These are phyloP conservation scores for Xylocampa areola DNA, from an alignment of 2,888 invertebrate genomes.

Conservation along the genomic window DNA sequence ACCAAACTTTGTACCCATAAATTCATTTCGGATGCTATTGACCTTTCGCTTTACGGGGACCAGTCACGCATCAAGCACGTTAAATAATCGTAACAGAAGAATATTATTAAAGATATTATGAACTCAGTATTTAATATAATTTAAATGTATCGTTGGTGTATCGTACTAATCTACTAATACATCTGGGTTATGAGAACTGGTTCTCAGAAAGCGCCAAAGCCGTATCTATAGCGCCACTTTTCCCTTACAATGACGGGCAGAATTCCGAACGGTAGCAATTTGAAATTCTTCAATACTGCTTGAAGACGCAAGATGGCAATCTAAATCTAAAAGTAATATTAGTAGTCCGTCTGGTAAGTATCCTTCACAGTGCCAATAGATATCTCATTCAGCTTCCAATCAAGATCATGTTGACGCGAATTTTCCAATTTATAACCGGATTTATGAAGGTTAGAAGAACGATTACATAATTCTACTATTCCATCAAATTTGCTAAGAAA, in stretches of 20 bases:
- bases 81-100: conserved; percentile 45
- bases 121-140: conserved; percentile 6
- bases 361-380: conserved; percentile 11
- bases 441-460: no score
- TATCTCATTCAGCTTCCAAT: no score
- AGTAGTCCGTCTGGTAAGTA: not conserved
- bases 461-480: no score
- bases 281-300: conserved; percentile 31
- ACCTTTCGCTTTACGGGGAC: conserved; percentile 57
- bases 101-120: conserved; percentile 41
- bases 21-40: conserved; percentile 52
- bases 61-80: conserved; percentile 61
- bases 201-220: conserved; percentile 51
- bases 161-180: conserved; percentile 38
- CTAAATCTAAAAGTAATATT: conserved; percentile 2
- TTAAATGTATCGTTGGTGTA: conserved; percentile 37
- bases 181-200: conserved; percentile 55
- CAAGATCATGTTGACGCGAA: no score
- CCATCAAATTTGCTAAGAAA: no score
- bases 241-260: conserved; percentile 51
- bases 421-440: no score
- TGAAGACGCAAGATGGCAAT: conserved; percentile 25
- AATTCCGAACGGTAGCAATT: conserved; percentile 49
- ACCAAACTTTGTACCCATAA: conserved; percentile 51
- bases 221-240: conserved; percentile 34